Percentiles rank a stretch among this genome's conserved stretches.
These are phyloP conservation scores for Vespertilio murinus DNA, from an alignment of 2,797 vertebrate species.

Conservation along the genomic window DNA sequence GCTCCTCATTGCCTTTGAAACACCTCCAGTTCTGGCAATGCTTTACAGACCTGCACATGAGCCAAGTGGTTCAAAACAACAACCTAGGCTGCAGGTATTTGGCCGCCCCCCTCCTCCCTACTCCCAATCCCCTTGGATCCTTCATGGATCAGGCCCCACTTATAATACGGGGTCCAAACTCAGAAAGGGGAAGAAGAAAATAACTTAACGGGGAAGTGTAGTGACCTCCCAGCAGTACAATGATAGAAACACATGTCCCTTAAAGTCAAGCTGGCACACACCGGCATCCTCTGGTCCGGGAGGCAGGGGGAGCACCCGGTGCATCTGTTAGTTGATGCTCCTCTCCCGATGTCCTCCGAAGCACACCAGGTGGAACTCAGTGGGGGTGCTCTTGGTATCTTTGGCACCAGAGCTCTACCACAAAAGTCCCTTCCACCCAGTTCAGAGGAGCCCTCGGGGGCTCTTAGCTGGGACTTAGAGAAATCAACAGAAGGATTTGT, in stretches of 20 bases:
- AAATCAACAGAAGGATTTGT: conserved; percentile 41
- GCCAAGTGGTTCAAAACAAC: conserved; percentile 17
- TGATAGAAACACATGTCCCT: neutral
- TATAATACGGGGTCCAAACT: neutral
- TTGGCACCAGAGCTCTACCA: neutral
- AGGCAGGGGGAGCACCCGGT: neutral
- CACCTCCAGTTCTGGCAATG: neutral
- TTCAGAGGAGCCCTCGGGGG: neutral
- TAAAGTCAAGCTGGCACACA: neutral
- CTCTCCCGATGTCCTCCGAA: neutral
- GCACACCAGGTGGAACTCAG: neutral
- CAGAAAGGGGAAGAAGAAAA: neutral
- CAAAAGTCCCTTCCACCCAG: neutral
- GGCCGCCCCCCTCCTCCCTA: neutral
- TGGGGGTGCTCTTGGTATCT: too few species aligned
- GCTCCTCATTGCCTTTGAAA: conserved; percentile 40
- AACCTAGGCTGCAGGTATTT: neutral
- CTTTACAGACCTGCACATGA: neutral
- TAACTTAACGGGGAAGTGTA: neutral
- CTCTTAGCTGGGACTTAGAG: conserved; percentile 34
- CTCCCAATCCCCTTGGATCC: neutral
- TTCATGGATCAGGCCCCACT: neutral
- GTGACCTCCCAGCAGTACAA: neutral
- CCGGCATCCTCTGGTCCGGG: too few species aligned
- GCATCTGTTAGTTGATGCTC: neutral